Evolutionary conservation across 1,140 invertebrate genomes (phyloP), one percentile per base, ranked within the genome.

Genomic region (Metopolophium dirhodum): DNA sequence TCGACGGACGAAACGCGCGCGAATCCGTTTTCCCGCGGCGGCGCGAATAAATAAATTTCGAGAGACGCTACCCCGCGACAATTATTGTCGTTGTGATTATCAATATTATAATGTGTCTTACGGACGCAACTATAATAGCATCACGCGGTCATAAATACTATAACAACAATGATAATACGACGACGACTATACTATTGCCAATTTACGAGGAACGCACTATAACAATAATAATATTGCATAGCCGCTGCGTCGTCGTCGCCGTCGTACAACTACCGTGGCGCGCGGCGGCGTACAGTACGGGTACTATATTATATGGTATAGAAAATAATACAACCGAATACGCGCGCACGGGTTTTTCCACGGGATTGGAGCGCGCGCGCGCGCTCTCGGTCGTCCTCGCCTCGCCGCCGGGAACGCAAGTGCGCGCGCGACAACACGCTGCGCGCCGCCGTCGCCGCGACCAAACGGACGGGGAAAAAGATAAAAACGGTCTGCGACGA

Each of bases 331-430:
- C 30, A 18, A 77, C 61, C 45, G 45, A 37, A 82, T 82, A 77
- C 45, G 41, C 45, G 61, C 47, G 82, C 54, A 90, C 89, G 61
- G 89, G 54, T 90, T 90, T 93, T 93, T 37, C 91, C 49, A 51
- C 49, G 85, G 77, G 91, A 92, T 49, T 47, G 47, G 26, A 9
- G 54, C 57, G 90, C 57, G 23, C 47, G 47, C 30, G 86, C 86
- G 86, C 86, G 47, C 87, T 35, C n/a, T n/a, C 18, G 51, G 35
- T 11, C 4, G 30, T 41, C n/a, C 49, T 89, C 88, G 51, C 37
- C 11, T 26, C n/a, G 87, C n/a, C 37, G 57, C 14, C 37, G 89
- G 11, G 41, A 41, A 54, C n/a, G 49, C 35, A n/a, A 1, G 22
- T 26, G 23, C 54, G 51, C 54, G 54, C 88, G 30, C 51, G 88